Evolutionary conservation across 2,888 invertebrate species (phyloP).

Genomic region (Rotaria magnacalcarata): DNA sequence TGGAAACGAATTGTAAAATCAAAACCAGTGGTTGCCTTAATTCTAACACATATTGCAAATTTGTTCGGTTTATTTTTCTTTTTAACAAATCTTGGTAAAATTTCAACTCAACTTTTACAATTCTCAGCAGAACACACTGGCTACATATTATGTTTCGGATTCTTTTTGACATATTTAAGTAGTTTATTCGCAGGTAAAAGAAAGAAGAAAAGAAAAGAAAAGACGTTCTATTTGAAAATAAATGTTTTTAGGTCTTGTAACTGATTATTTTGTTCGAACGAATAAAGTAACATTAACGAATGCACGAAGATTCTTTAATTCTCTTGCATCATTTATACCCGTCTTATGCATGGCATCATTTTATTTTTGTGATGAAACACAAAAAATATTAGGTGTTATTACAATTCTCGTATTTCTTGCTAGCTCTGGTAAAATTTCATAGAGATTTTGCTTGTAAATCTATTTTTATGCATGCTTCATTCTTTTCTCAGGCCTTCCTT

Average conservation of each 20-base stretch:
- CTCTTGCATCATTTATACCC: constrained; percentile 7
- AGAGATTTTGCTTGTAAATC: neutral
- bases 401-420: neutral
- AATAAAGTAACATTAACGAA: neutral
- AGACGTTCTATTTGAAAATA: neutral
- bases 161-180: constrained; percentile 41
- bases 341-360: constrained; percentile 21
- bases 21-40: constrained; percentile 47
- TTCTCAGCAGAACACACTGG: neutral
- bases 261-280: neutral
- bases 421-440: neutral
- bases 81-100: constrained; percentile 47
- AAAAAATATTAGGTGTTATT: neutral
- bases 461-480: too few relatives aligned
- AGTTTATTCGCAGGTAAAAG: neutral
- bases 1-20: constrained; percentile 47
- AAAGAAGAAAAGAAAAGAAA: neutral
- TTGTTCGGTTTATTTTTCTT: constrained; percentile 48
- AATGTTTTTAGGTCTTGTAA: neutral
- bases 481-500: neutral
- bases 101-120: constrained; percentile 41
- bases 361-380: constrained; percentile 28
- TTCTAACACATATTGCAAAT: constrained; percentile 47
- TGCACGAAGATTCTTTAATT: constrained; percentile 29
- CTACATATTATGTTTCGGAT: neutral